Evolutionary conservation across 2,888 invertebrate genomes (phyloP), one percentile per base, ranked within the genome.

Genomic region (Caenorhabditis wallacei): DNA sequence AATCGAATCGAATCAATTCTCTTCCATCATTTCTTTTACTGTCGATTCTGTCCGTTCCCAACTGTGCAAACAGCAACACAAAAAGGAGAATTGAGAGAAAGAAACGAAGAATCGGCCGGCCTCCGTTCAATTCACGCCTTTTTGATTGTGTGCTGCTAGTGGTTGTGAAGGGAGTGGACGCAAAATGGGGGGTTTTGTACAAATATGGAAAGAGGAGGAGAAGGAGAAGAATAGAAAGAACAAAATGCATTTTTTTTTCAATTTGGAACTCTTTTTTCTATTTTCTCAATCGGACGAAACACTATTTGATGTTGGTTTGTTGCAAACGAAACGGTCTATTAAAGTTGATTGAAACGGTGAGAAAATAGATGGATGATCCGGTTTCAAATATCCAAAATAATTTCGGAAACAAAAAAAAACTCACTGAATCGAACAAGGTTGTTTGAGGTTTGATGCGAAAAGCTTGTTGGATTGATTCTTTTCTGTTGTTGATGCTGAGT

Each of bases 341-440:
- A 56, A 72, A 63, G 16, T 37, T 61, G 30, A 51, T 56, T n/a
- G 48, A 59, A 13, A 30, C 30, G 30, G 8, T 5, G 20, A 80
- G 30, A 80, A 80, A 40, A 37, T 51, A 43, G 64, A 35, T 35
- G 35, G 35, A 30, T 30, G 30, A 30, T 61, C 61, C 61, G 43
- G 46, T 61, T 61, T 57, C 30, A 20, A 53, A 68, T 37, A 26
- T 51, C 68, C 46, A 18, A 48, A 57, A 59, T 26, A 40, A 54
- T 22, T 3, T 8, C 24, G 40, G 35, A 56, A 54, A 43, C 13
- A 8, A 64, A 64, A 68, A 64, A 59, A 51, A 57, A 78, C 82
- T 72, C 57, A 82, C 82, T 82, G 37, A 68, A 78, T 78, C 82
- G 53, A 26, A 72, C 76, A 30, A 71, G 35, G 24, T 57, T 64